Evolutionary conservation across 92 coral and sea anemone species (phyloP), one percentile per base, ranked within the genome.

Genomic region (Porites rus): DNA sequence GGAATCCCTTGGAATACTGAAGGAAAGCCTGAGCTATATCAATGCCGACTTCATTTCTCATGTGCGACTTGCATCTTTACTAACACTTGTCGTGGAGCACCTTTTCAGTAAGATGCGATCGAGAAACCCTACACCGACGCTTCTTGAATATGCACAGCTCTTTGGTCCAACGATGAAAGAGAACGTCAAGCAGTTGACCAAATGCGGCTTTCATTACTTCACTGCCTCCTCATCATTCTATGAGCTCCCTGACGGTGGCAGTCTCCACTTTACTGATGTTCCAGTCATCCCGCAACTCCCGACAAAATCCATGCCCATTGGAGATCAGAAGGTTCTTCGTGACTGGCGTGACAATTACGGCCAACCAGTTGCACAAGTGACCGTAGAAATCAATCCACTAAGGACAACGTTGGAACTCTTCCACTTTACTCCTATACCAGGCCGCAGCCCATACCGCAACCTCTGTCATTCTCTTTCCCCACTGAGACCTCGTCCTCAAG

Each of bases 341-440:
- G 67, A 88, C 77, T 74, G 91, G 91, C 71, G 81, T 25, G 87
- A 75, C 56, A 72, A 75, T 66, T 88, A 74, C 52, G 84, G 91
- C 22, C 83, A 88, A 74, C 67, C 91, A 65, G 83, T 88, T 38
- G 61, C 46, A 38, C 91, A 88, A 63, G 83, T 81, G 10, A 88
- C 91, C 8, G 83, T 74, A 46, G 91, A 20, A 88, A 88, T 63
- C 91, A 88, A 58, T 46, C 87, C 25, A 88, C 79, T 31, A 82
- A 82, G 65, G 91, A 88, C 59, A 82, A 88, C 52, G 83, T 88
- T 67, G 91, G 91, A 13, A 88, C 91, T 64, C 91, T 88, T 7
- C 91, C 91, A 38, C 75, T 88, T n/a, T 82, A 81, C 65, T 76
- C 91, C 19, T 82, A 88, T 77, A 75, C 81, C 82, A 18, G 21